phyloP scores from a whole-genome alignment of 2,113 vertebrate species.

The Notothenia rossii region DNA sequence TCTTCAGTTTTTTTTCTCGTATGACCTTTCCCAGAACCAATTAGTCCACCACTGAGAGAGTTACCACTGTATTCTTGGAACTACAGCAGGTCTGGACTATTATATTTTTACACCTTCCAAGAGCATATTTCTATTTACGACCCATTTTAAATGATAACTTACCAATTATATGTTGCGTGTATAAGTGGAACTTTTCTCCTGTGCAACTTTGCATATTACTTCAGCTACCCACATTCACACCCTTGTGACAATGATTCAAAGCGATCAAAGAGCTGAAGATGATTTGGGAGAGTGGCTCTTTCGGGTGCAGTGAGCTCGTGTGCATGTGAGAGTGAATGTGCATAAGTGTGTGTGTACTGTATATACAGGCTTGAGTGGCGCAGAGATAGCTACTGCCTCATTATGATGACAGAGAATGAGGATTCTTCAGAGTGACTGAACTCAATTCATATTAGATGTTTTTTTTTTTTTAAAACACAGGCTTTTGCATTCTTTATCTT shows the following conservation, averaged over 20 bases:
- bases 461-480: conserved; percentile 16
- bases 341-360: conserved; percentile 11
- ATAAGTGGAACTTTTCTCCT: conserved; percentile 31
- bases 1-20: conserved; percentile 25
- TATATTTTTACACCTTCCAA: conserved; percentile 36
- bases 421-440: conserved; percentile 75
- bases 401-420: conserved; percentile 72
- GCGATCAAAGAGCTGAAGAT: conserved; percentile 66
- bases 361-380: conserved; percentile 44
- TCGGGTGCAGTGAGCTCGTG: conserved; percentile 18
- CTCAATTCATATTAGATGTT: conserved; percentile 64
- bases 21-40: conserved; percentile 65
- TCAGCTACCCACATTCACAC: conserved; percentile 40
- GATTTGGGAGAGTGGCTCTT: conserved; percentile 47
- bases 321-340: conserved; percentile 49
- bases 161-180: conserved; percentile 9
- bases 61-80: conserved; percentile 9
- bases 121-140: conserved; percentile 19
- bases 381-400: conserved; percentile 58
- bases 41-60: conserved; percentile 52
- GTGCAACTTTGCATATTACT: conserved; percentile 48
- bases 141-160: conserved; percentile 25
- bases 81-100: neutral
- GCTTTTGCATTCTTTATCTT: conserved; percentile 51
- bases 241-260: conserved; percentile 60